Percentiles rank a stretch among this genome's conserved stretches.
Conservation (phyloP, 2,797 vertebrate genomes). For the Gouania willdenowi region DNA sequence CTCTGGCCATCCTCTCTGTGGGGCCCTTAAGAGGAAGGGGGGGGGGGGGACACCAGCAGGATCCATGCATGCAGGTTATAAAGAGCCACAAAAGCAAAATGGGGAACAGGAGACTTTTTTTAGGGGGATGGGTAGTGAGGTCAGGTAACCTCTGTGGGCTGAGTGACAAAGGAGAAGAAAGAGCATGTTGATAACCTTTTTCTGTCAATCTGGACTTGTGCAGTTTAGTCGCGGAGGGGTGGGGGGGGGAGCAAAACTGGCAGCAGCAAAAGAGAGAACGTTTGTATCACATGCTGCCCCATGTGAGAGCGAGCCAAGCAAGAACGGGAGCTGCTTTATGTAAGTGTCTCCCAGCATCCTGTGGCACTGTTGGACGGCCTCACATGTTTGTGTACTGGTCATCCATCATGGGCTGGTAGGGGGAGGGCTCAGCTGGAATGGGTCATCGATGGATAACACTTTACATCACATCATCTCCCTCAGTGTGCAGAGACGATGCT, state of each 20-base stretch:
- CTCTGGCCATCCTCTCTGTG: conserved; percentile 46
- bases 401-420: conserved; percentile 14
- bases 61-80: conserved; percentile 24
- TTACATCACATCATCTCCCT: conserved; percentile 10
- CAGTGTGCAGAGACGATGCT: too few relatives aligned
- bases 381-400: conserved; percentile 63
- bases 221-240: background rate
- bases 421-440: conserved; percentile 4
- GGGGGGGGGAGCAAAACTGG: conserved; percentile 26
- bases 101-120: conserved; percentile 1
- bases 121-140: background rate
- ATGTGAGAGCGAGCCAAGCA: conserved; percentile 51
- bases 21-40: conserved; percentile 2
- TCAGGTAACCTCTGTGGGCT: conserved; percentile 14
- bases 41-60: conserved; percentile 1
- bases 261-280: conserved; percentile 26
- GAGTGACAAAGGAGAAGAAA: conserved; percentile 12
- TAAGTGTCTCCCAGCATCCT: conserved; percentile 63
- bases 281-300: conserved; percentile 60
- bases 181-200: conserved; percentile 1
- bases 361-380: conserved; percentile 43
- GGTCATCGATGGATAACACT: conserved; percentile 18
- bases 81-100: background rate
- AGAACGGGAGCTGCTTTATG: conserved; percentile 62
- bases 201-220: conserved; percentile 9